Percentiles rank a stretch among this genome's conserved stretches.
Evolutionary conservation across 35 echinoderm and acorn worm species (phyloP).

Genomic region (Holothuria glaberrima): DNA sequence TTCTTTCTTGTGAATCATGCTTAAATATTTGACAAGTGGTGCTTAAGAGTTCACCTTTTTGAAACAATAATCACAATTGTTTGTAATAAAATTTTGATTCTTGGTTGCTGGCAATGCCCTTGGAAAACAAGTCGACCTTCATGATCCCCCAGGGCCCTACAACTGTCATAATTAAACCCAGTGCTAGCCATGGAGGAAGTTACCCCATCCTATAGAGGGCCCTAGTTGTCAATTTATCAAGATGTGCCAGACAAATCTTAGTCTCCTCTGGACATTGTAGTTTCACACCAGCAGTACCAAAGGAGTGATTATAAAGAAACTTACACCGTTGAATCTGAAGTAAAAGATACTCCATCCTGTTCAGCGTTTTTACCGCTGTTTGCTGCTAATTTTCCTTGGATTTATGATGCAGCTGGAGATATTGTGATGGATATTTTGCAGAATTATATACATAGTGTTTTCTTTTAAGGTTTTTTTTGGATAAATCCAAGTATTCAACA

Average conservation of each 20-base stretch:
- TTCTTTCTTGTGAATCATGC: too few relatives aligned
- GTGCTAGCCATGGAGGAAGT: background rate
- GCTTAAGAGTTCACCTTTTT: too few relatives aligned
- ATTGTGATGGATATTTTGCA: slow-evolving; percentile 21
- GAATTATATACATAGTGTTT: background rate
- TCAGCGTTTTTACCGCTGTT: slow-evolving; percentile 6
- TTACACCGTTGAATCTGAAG: slow-evolving; percentile 29
- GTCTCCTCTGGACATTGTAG: slow-evolving; percentile 18
- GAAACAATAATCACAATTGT: too few relatives aligned
- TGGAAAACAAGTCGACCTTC: slow-evolving; percentile 1
- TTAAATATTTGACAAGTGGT: too few relatives aligned
- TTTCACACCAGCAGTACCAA: background rate
- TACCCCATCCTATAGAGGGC: background rate
- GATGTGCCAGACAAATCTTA: background rate
- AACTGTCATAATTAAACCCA: slow-evolving; percentile 36
- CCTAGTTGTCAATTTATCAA: background rate
- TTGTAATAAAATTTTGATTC: too few relatives aligned
- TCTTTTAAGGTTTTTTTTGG: too few relatives aligned
- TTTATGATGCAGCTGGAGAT: slow-evolving; percentile 9
- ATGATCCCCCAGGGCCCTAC: background rate
- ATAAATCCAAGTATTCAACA: too few relatives aligned
- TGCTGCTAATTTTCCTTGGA: background rate
- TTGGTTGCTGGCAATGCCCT: too few relatives aligned
- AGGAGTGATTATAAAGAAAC: slow-evolving; percentile 20
- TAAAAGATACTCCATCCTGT: too few relatives aligned